A percentile compares a stretch with the other conserved stretches of the same genome.
Evolutionary conservation across 2,888 invertebrate species (phyloP).

Genomic region (Metallyticus violacea): DNA sequence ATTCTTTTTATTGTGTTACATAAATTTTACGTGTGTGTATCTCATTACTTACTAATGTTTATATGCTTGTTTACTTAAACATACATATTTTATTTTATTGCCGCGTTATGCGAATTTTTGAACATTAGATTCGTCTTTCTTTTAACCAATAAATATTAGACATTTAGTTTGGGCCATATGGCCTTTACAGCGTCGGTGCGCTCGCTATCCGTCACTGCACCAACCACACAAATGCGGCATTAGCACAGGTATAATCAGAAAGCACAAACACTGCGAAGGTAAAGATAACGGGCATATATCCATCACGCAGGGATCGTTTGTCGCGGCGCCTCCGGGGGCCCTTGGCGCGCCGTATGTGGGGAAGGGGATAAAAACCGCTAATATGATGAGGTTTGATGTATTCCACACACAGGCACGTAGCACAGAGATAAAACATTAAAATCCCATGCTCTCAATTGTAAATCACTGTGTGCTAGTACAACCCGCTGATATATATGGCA

Average conservation of each 20-base stretch:
- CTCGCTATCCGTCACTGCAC: neutral
- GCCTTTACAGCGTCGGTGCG: neutral
- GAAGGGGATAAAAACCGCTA: neutral
- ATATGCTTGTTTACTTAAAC: neutral
- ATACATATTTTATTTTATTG: neutral
- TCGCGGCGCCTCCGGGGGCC: neutral
- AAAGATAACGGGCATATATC: neutral
- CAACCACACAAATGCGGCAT: neutral
- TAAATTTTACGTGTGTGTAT: no score
- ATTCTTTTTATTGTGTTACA: no score
- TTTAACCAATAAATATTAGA: neutral
- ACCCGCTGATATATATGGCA: neutral
- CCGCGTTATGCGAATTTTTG: neutral
- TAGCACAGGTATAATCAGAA: neutral
- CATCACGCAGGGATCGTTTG: neutral
- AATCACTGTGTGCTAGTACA: neutral
- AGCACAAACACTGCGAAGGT: neutral
- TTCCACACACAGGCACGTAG: neutral
- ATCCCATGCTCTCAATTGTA: neutral
- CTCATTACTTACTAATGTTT: neutral
- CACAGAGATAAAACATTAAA: conserved; percentile 4
- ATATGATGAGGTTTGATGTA: neutral
- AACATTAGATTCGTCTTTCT: neutral
- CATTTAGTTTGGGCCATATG: neutral
- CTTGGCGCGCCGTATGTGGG: neutral